Percentiles rank a stretch among this genome's conserved stretches.
Evolutionary conservation across 2,888 invertebrate species (phyloP).

Genomic region (Piscicola geometra): DNA sequence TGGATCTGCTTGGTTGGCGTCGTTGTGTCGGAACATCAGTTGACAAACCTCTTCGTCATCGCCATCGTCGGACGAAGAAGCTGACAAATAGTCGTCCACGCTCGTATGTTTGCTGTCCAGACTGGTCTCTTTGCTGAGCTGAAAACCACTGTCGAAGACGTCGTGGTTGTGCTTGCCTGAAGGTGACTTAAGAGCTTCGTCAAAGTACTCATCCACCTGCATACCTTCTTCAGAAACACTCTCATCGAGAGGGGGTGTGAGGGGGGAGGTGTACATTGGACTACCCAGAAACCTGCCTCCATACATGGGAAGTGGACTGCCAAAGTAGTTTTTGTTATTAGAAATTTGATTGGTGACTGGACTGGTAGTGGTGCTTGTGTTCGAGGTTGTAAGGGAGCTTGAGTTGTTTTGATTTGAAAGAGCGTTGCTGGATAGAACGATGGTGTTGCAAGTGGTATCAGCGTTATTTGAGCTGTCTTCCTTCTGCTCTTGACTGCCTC

Average conservation of each 20-base stretch:
- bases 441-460: too few species aligned
- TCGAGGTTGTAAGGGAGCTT: neutral
- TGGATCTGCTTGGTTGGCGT: neutral
- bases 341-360: neutral
- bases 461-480: neutral
- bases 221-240: neutral
- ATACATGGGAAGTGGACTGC: conserved; percentile 24
- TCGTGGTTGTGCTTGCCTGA: conserved; percentile 12
- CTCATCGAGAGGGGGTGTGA: conserved; percentile 26
- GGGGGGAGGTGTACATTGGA: conserved; percentile 29
- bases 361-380: neutral
- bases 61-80: conserved; percentile 27
- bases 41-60: conserved; percentile 32
- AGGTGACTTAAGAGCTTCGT: neutral
- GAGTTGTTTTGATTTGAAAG: neutral
- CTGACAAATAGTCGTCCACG: conserved; percentile 28
- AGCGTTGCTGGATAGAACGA: conserved; percentile 8
- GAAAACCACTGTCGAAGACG: neutral
- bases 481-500: neutral
- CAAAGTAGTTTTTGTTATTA: conserved; percentile 16
- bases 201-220: conserved; percentile 10
- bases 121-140: neutral
- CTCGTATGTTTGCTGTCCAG: neutral
- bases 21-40: conserved; percentile 25
- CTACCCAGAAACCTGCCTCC: conserved; percentile 22